Conservation (phyloP, 2,797 vertebrate species). For the Margarornis squamiger region DNA sequence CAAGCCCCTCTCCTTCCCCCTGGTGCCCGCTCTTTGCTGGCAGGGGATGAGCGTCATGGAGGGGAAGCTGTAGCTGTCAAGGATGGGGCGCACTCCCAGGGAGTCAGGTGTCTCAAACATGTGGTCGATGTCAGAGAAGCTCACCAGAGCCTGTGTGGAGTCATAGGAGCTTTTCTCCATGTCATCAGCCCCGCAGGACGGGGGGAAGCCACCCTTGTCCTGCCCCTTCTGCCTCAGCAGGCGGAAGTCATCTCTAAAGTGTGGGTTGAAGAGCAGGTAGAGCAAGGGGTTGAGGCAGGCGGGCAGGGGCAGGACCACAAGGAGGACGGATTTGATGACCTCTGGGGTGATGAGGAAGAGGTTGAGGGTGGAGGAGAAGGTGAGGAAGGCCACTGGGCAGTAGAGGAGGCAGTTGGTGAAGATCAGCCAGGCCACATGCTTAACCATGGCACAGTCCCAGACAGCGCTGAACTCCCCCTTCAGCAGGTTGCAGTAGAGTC, state of each 20-base stretch:
- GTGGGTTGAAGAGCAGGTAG: constrained; percentile 90
- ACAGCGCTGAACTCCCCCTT: constrained; percentile 86
- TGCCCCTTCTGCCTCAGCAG: constrained; percentile 79
- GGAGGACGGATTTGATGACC: constrained; percentile 88
- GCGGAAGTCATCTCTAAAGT: constrained; percentile 85
- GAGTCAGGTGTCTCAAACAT: constrained; percentile 74
- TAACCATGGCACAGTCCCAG: constrained; percentile 93
- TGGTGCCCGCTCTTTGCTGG: constrained; percentile 75
- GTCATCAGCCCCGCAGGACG: constrained; percentile 79
- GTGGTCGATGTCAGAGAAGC: constrained; percentile 81
- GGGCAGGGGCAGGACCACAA: constrained; percentile 90
- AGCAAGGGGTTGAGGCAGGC: constrained; percentile 93
- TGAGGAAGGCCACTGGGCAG: constrained; percentile 93
- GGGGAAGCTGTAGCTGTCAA: constrained; percentile 68
- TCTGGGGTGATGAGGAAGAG: constrained; percentile 90
- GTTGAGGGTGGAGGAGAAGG: constrained; percentile 89
- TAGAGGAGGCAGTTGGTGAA: constrained; percentile 93
- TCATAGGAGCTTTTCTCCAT: constrained; percentile 92
- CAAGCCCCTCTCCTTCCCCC: constrained; percentile 67
- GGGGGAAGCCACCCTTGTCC: constrained; percentile 59
- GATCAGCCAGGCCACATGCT: constrained; percentile 95
- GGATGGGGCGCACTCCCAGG: constrained; percentile 68
- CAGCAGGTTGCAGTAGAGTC: constrained; percentile 90
- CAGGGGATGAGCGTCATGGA: constrained; percentile 83
- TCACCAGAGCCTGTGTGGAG: constrained; percentile 87